These are phyloP conservation scores for Prionailurus viverrinus DNA, from an alignment of 2,113 vertebrate genomes.

Conservation along the genomic window DNA sequence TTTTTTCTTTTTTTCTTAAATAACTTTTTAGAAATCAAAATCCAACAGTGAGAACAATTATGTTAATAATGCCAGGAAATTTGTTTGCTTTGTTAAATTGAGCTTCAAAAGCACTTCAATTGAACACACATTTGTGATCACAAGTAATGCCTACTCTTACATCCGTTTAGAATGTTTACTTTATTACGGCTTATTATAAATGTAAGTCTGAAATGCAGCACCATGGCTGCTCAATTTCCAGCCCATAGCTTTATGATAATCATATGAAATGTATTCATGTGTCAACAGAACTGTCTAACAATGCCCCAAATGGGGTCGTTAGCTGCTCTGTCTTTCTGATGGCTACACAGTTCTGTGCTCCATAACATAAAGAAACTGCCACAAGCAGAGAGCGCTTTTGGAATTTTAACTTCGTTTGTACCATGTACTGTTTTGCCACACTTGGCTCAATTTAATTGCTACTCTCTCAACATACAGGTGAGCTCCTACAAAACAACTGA, in stretches of 20 bases:
- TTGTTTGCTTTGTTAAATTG: slow-evolving; percentile 88
- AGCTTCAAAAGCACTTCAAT: slow-evolving; percentile 87
- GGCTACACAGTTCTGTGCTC: slow-evolving; percentile 66
- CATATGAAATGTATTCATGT: slow-evolving; percentile 87
- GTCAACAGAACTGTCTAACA: slow-evolving; percentile 83
- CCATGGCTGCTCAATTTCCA: slow-evolving; percentile 87
- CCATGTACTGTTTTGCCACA: not conserved
- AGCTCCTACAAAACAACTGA: not conserved
- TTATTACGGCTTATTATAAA: slow-evolving; percentile 89
- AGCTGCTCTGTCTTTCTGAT: slow-evolving; percentile 60
- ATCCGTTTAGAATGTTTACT: slow-evolving; percentile 86
- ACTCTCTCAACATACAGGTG: slow-evolving; percentile 30
- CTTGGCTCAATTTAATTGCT: slow-evolving; percentile 35
- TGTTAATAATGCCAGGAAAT: slow-evolving; percentile 86
- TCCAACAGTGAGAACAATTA: slow-evolving; percentile 84
- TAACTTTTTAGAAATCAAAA: slow-evolving; percentile 83
- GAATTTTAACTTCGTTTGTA: slow-evolving; percentile 73
- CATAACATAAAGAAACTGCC: slow-evolving; percentile 61
- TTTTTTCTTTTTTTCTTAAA: slow-evolving; percentile 66
- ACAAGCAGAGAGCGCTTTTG: slow-evolving; percentile 57
- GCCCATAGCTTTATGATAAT: slow-evolving; percentile 90
- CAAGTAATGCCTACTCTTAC: slow-evolving; percentile 86
- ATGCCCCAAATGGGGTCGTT: slow-evolving; percentile 81
- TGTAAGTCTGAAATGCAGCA: slow-evolving; percentile 87
- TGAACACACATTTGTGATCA: slow-evolving; percentile 83